A percentile compares a stretch with the other conserved stretches of the same genome.
phyloP scores from a whole-genome alignment of 92 coral and sea anemone genomes.

The Palythoa grandiflora region DNA sequence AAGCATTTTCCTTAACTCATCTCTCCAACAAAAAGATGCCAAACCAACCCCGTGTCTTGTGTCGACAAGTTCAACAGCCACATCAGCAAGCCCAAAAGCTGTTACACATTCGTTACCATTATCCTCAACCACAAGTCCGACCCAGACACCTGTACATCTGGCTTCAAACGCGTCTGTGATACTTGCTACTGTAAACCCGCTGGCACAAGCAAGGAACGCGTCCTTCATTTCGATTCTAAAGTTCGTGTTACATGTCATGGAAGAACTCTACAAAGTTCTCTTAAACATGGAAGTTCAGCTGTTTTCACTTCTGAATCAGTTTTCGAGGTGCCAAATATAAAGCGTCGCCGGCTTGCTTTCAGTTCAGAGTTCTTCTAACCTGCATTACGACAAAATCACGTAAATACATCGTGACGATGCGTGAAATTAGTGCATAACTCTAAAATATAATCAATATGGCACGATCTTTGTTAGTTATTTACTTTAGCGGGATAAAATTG shows the following conservation, averaged over 20 bases:
- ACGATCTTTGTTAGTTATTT: too few species aligned
- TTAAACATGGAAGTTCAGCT: conserved; percentile 30
- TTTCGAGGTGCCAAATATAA: conserved; percentile 1
- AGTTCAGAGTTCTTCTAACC: too few species aligned
- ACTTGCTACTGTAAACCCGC: not conserved
- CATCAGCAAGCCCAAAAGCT: not conserved
- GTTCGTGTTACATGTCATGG: not conserved
- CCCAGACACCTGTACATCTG: not conserved
- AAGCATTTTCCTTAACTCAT: not conserved
- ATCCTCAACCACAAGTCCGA: not conserved
- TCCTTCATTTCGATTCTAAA: not conserved
- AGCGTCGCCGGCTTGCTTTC: too few species aligned
- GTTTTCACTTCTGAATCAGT: conserved; percentile 11
- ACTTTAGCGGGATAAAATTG: too few species aligned
- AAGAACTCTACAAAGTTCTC: conserved; percentile 27
- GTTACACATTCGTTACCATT: not conserved
- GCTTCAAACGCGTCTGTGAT: not conserved
- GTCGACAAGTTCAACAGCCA: not conserved
- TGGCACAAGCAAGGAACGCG: not conserved
- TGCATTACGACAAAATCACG: too few species aligned
- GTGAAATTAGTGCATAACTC: too few species aligned
- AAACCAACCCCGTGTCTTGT: not conserved
- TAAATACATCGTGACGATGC: too few species aligned
- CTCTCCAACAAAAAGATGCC: not conserved
- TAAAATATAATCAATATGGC: too few species aligned